Evolutionary conservation across 2,888 invertebrate species (phyloP).

Genomic region (Corythucha ciliata): DNA sequence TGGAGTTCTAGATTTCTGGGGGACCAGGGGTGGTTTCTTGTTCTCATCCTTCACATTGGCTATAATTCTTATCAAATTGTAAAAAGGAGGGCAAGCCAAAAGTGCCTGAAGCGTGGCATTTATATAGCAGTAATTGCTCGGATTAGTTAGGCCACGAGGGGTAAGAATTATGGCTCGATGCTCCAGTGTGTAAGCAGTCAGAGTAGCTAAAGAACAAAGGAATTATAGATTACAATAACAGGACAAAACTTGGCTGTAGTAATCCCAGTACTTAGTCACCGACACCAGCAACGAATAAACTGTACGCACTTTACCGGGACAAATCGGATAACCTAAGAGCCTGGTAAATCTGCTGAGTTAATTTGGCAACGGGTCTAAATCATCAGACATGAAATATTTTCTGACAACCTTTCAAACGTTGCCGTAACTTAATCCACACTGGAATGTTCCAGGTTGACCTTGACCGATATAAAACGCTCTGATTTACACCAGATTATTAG

Average conservation of each 20-base stretch:
- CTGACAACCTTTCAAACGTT: too few relatives aligned
- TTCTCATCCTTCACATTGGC: slow-evolving; percentile 38
- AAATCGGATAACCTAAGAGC: too few relatives aligned
- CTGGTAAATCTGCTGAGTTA: too few relatives aligned
- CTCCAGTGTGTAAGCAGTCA: slow-evolving; percentile 57
- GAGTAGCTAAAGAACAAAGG: not conserved
- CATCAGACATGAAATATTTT: too few relatives aligned
- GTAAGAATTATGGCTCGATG: slow-evolving; percentile 68
- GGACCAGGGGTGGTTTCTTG: slow-evolving; percentile 35
- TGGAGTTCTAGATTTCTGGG: slow-evolving; percentile 52
- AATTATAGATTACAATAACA: not conserved
- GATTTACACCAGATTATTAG: too few relatives aligned
- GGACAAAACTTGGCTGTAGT: not conserved
- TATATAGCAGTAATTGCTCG: slow-evolving; percentile 93
- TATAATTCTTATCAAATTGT: slow-evolving; percentile 63
- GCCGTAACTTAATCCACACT: too few relatives aligned
- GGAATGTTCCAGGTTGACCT: too few relatives aligned
- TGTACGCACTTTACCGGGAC: too few relatives aligned
- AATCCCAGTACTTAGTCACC: too few relatives aligned
- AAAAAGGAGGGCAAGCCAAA: slow-evolving; percentile 89
- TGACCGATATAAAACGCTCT: too few relatives aligned
- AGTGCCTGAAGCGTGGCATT: slow-evolving; percentile 91
- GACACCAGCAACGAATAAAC: too few relatives aligned
- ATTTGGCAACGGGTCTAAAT: too few relatives aligned
- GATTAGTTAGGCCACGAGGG: slow-evolving; percentile 85